Evolutionary conservation across 2,113 vertebrate genomes (phyloP).

Genomic region (Chaenogobius annularis): DNA sequence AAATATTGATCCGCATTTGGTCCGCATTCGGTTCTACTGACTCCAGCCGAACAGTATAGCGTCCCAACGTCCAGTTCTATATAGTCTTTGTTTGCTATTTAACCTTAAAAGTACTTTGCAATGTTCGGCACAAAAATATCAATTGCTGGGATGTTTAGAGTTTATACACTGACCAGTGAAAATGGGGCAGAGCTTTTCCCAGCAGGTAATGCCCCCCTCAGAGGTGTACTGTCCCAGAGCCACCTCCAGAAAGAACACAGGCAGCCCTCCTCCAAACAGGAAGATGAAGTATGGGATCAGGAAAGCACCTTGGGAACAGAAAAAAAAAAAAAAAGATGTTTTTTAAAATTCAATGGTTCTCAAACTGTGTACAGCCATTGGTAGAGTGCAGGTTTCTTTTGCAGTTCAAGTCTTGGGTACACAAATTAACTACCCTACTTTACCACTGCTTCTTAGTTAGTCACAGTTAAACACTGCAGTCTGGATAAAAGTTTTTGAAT

Average conservation of each 20-base stretch:
- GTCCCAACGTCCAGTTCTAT: too few relatives aligned
- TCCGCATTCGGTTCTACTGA: too few relatives aligned
- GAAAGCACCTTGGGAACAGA: conserved; percentile 87
- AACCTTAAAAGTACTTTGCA: too few relatives aligned
- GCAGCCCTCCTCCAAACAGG: conserved; percentile 95
- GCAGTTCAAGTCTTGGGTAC: not conserved
- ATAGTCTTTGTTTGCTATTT: too few relatives aligned
- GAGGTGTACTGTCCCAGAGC: conserved; percentile 97
- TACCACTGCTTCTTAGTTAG: not conserved
- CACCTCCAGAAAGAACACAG: conserved; percentile 98
- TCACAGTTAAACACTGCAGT: not conserved
- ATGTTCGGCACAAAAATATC: too few relatives aligned
- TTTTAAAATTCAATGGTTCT: too few relatives aligned
- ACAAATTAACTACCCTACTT: not conserved
- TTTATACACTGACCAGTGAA: conserved; percentile 87
- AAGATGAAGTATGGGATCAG: conserved; percentile 99
- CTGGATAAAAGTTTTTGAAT: not conserved
- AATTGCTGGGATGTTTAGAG: not conserved
- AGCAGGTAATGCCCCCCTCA: conserved; percentile 98
- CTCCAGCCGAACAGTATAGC: too few relatives aligned
- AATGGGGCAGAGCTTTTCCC: conserved; percentile 96
- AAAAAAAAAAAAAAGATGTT: not conserved
- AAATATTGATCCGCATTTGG: too few relatives aligned
- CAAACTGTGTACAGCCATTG: not conserved
- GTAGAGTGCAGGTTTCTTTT: not conserved